phyloP scores from a whole-genome alignment of 2,888 invertebrate genomes.

The Andrena trimmerana region DNA sequence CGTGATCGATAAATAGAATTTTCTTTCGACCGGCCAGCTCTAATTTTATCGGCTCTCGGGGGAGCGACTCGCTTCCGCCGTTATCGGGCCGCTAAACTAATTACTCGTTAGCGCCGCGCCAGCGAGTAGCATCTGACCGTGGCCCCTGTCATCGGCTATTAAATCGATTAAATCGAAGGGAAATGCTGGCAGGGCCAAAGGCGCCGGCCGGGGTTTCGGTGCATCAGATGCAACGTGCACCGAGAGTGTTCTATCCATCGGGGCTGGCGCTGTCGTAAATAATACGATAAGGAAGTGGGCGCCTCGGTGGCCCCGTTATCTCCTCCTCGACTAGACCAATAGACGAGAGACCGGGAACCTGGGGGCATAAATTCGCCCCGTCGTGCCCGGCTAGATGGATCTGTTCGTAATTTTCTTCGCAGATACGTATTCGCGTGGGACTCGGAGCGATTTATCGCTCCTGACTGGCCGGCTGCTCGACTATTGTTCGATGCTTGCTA shows the following conservation, averaged over 20 bases:
- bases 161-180: slow-evolving; percentile 62
- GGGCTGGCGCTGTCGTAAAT: slow-evolving; percentile 72
- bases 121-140: slow-evolving; percentile 58
- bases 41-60: slow-evolving; percentile 59
- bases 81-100: slow-evolving; percentile 62
- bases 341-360: slow-evolving; percentile 12
- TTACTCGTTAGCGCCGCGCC: slow-evolving; percentile 60
- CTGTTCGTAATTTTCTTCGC: slow-evolving; percentile 52
- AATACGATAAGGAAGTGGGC: slow-evolving; percentile 75
- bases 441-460: slow-evolving; percentile 34
- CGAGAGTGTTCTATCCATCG: slow-evolving; percentile 15
- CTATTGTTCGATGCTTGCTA: slow-evolving; percentile 29
- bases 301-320: slow-evolving; percentile 57
- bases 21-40: background rate
- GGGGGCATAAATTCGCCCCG: slow-evolving; percentile 50
- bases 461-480: background rate
- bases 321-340: background rate
- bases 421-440: slow-evolving; percentile 32
- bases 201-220: slow-evolving; percentile 46
- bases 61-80: slow-evolving; percentile 34
- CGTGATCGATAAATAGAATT: slow-evolving; percentile 24
- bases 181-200: slow-evolving; percentile 2
- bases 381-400: slow-evolving; percentile 38
- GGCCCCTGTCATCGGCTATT: slow-evolving; percentile 72
- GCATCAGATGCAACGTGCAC: slow-evolving; percentile 25